Evolutionary conservation across 2,113 vertebrate genomes (phyloP), one percentile per base, ranked within the genome.

Genomic region (Aythya baeri): DNA sequence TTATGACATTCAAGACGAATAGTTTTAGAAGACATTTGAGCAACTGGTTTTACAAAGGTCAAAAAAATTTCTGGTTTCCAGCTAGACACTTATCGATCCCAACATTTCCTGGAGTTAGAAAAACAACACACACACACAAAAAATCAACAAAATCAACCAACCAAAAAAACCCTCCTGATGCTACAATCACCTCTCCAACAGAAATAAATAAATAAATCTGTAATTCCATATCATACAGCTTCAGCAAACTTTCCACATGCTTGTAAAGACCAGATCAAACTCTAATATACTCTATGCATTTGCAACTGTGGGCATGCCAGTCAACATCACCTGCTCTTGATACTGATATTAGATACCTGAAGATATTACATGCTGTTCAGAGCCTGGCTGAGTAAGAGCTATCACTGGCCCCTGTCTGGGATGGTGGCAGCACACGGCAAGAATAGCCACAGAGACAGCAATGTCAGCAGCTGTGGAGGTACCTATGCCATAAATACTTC

Each of bases 371-470:
- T 34, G 68, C 57, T 80, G 59, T 57, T 46, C 85, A 89, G 77
- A 66, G 11, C 67, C 44, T 46, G 80, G 73, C 92, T 93, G 73
- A 73, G 62, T 2, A 12, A 21, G 23, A 77, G 31, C 72, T 29
- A 61, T 57, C 74, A 89, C 26, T 68, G 25, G 58, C 55, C 62
- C 29, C 63, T 67, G 82, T 26, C 55, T 22, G 12, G 36, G 50
- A 61, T 5, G 7, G 75, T 46, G 75, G 82, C 74, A 61, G 76
- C 70, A 79, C 22, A 26, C 7, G 13, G 86, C 91, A 82, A 71
- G 75, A 91, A 97, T 6, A 93, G 68, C 52, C 65, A 34, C 90
- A 86, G 32, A 75, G 73, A 88, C 29, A 49, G 86, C 76, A 62
- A 29, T 1, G 83, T 91, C 90, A 95, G 94, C 93, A 94, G 76